Evolutionary conservation across 1,140 invertebrate genomes (phyloP), one percentile per base, ranked within the genome.

Genomic region (Philotrypesis tridentata): DNA sequence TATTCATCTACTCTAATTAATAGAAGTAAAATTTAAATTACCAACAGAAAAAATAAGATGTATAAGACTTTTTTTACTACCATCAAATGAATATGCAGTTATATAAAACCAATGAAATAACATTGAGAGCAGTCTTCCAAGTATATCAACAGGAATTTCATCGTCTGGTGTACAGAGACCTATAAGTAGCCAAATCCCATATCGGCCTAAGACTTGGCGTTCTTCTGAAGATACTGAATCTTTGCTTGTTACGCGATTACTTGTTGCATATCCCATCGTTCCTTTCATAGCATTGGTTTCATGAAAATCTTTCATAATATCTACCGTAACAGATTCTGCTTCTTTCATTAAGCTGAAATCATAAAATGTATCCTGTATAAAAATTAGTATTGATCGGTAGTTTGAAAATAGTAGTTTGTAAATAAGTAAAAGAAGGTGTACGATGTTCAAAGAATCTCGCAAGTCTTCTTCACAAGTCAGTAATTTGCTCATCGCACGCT

Each of bases 41-140:
- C 90, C 90, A 91, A 92, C 89, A 91, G 88, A 90, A 90, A 92
- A 91, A 88, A 92, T 91, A 87, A 93, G 90, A 87, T 92, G 89
- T 87, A 91, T 90, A 91, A 90, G 90, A 87, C 90, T 91, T 92
- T 91, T 92, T 91, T 91, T 90, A 90, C 87, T 91, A 98, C 98
- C 97, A 93, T 98, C 97, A 89, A 98, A 98, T 23, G 98, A 95
- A 91, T 97, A 98, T 11, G 98, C 97, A 43, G 98, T 99, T 82
- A 98, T 96, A 93, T 99, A 97, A 93, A 99, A 99, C 99, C 99
- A 99, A 92, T 99, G 98, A 93, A 99, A 99, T 77, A 99, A 93
- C 94, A 98, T 98, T 77, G 97, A 97, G 33, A 99, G 93, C 84
- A 99, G 94, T 85, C 98, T 93, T 25, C 98, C 98, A 48, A 99